Conservation (phyloP, 2,797 vertebrate species). For the Limosa lapponica region DNA sequence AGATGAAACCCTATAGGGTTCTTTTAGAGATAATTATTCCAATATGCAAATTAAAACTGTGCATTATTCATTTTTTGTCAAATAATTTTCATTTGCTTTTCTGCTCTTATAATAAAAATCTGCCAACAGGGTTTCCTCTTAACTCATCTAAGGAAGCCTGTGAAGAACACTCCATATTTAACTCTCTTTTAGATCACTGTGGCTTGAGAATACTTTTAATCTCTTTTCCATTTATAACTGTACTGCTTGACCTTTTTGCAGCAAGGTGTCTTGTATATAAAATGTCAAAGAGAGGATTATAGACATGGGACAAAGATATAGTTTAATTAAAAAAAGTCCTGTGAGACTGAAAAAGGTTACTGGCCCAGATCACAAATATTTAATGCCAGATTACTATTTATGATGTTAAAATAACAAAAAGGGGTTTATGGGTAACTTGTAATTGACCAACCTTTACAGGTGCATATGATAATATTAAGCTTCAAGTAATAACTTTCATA, state of each 20-base stretch:
- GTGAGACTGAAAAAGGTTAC: constrained; percentile 84
- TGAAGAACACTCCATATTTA: constrained; percentile 80
- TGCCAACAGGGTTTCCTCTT: constrained; percentile 72
- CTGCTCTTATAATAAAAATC: constrained; percentile 73
- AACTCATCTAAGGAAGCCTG: constrained; percentile 72
- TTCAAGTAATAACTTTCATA: constrained; percentile 67
- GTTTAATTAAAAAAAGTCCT: constrained; percentile 87
- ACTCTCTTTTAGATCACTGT: constrained; percentile 80
- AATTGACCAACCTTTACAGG: constrained; percentile 76
- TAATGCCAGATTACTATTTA: constrained; percentile 86
- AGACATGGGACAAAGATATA: constrained; percentile 86
- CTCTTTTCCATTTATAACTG: constrained; percentile 87
- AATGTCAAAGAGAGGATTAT: constrained; percentile 86
- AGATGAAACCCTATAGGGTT: constrained; percentile 30
- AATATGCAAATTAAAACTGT: constrained; percentile 63
- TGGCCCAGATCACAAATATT: constrained; percentile 87
- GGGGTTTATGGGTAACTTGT: constrained; percentile 73
- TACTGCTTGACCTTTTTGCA: constrained; percentile 86
- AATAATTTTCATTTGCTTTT: constrained; percentile 76
- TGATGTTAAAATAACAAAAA: constrained; percentile 79
- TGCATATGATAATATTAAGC: constrained; percentile 70
- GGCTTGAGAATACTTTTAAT: constrained; percentile 86
- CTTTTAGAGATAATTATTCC: constrained; percentile 62
- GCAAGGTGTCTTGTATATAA: constrained; percentile 86
- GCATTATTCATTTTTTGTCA: constrained; percentile 68